Evolutionary conservation across 2,113 vertebrate species (phyloP), one percentile per base, ranked within the genome.

Genomic region (Microtus montanus): DNA sequence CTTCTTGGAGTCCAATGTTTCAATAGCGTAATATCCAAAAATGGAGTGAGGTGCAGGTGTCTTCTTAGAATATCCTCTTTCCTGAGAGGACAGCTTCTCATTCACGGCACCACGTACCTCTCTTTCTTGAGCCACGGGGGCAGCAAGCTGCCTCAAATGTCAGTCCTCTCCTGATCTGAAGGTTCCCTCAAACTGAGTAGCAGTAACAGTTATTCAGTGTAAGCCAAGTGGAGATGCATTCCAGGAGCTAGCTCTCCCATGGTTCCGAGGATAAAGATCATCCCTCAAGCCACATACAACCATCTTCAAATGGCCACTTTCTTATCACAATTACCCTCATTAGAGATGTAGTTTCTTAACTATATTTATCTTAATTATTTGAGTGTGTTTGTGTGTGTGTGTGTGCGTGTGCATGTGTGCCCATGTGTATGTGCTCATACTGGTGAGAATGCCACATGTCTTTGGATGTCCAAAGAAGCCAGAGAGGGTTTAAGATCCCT

Each of bases 321-420:
- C 61, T 92, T 87, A 52, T 93, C 15, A 9, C 58, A n/a, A 58
- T 78, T 80, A 24, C n/a, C 78, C 28, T 96, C 47, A 71, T 75
- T 90, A 79, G 78, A 78, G 63, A 58, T 8, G 41, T 80, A 44
- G 35, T 30, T 74, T 82, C 35, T 22, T n/a, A 61, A 24, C 33
- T 88, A 44, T 82, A 49, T 28, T 44, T 84, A 41, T 63, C 14
- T 58, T 28, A 26, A 61, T 63, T 41, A 13, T 38, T 14, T 44
- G 38, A 1, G 20, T 44, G 9, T 28, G 20, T 74, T 22, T 26
- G 44, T 49, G 14, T 33, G 3, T 80, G 33, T 80, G 19, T 24
- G 19, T 7, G 10, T 54, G 19, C 10, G 49, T 10, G 2, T 49
- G 22, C 5, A 22, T 8, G 10, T 8, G 10, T 19, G 41, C n/a